Conservation (phyloP, 2,888 invertebrate genomes). For the Erpobdella octoculata region DNA sequence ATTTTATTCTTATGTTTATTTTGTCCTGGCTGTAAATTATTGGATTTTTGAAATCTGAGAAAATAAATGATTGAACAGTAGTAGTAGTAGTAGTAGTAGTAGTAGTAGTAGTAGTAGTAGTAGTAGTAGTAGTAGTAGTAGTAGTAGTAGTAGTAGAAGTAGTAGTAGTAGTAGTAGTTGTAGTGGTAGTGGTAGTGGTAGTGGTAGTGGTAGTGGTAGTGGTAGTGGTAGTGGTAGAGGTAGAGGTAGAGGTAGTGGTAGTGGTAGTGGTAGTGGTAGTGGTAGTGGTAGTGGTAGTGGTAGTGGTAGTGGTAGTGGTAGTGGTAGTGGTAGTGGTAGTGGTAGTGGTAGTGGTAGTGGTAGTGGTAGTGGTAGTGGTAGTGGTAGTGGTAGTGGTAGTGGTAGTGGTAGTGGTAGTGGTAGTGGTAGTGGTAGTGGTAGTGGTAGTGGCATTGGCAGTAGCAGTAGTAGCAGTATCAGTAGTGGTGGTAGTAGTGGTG, state of each 20-base stretch:
- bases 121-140: slow-evolving; percentile 17
- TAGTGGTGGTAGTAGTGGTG: no score
- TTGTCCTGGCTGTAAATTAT: no score
- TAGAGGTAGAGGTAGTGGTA: not conserved
- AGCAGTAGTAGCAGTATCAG: no score
- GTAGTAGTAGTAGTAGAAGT: slow-evolving; percentile 13
- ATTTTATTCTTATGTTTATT: no score
- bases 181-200: slow-evolving; percentile 6
- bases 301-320: slow-evolving; percentile 10
- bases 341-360: slow-evolving; percentile 30
- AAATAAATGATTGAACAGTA: no score
- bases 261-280: slow-evolving; percentile 8
- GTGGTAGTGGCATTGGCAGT: slow-evolving; percentile 8
- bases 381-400: slow-evolving; percentile 29
- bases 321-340: slow-evolving; percentile 18
- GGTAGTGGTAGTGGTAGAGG: not conserved
- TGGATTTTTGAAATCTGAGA: no score
- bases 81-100: no score
- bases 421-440: slow-evolving; percentile 28
- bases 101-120: slow-evolving; percentile 12
- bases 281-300: slow-evolving; percentile 10
- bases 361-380: slow-evolving; percentile 30
- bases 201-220: not conserved
- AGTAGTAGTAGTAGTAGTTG: slow-evolving; percentile 13
- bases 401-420: slow-evolving; percentile 30